Evolutionary conservation across 2,113 vertebrate species (phyloP), one percentile per base, ranked within the genome.

Genomic region (Oceanites oceanicus): DNA sequence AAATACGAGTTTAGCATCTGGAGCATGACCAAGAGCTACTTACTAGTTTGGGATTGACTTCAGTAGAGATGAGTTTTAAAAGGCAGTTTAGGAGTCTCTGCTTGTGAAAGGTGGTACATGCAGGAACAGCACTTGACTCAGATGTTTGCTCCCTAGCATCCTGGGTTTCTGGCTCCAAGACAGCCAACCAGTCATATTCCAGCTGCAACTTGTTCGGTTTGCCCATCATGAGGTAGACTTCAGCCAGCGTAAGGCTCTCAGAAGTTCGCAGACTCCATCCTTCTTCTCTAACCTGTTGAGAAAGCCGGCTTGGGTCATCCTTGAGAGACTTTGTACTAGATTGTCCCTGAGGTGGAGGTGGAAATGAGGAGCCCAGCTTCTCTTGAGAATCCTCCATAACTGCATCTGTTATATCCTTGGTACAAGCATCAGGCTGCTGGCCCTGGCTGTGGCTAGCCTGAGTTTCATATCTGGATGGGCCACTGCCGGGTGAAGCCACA

Each of bases 191-290:
- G 94, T 99, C 99, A 3, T 99, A 99, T 75, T 99, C 99, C 70
- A 99, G 98, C 97, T 99, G 99, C 96, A 99, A 84, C 96, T 99
- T 99, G 90, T 98, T 99, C 0, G 99, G 99, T 95, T 99, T 99
- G 95, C 99, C 99, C 96, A 99, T 98, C 99, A 99, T 99, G 98
- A 99, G 98, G 98, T 99, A 99, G 97, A 99, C 98, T 98, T 99
- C 99, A 8, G 99, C 99, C 97, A 99, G 96, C 0, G 99, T 99
- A 88, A 99, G 99, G 93, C 98, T 99, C 94, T 99, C 99, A 0
- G 98, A 98, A 50, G 98, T 99, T 65, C 98, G 98, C 13, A 98
- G 90, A 66, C 97, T 99, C 99, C 99, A 99, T 93, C 99, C 99
- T 87, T 99, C 99, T 76, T 99, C 99, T 20, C 98, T 98, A 73